Percentiles rank a stretch among this genome's conserved stretches.
phyloP scores from a whole-genome alignment of 2,888 invertebrate species.

The Amaurobius ferox region DNA sequence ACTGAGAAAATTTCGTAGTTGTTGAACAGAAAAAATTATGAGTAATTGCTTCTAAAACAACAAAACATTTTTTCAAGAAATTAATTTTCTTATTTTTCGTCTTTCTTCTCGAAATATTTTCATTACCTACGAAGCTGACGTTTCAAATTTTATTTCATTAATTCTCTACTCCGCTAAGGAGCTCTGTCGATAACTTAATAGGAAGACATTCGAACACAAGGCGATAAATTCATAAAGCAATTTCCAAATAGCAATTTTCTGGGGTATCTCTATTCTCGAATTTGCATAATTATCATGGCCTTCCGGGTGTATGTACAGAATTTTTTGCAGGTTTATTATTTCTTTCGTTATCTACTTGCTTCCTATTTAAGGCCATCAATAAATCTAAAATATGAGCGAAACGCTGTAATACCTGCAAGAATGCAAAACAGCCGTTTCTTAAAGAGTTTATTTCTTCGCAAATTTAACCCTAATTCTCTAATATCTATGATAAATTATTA shows the following conservation, averaged over 20 bases:
- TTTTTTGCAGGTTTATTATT: slow-evolving; percentile 4
- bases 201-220: slow-evolving; percentile 28
- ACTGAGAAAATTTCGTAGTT: not conserved
- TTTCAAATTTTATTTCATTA: slow-evolving; percentile 50
- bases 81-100: slow-evolving; percentile 1
- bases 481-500: slow-evolving; percentile 57
- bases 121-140: slow-evolving; percentile 48
- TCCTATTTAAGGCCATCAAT: slow-evolving; percentile 43
- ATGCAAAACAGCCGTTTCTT: not conserved
- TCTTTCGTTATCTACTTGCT: slow-evolving; percentile 8
- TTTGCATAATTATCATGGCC: slow-evolving; percentile 66
- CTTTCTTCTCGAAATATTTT: slow-evolving; percentile 13
- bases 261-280: slow-evolving; percentile 44
- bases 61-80: slow-evolving; percentile 44
- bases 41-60: slow-evolving; percentile 48
- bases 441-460: not conserved
- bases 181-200: slow-evolving; percentile 56
- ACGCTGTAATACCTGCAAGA: slow-evolving; percentile 31
- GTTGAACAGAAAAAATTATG: slow-evolving; percentile 10
- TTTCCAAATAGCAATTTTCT: slow-evolving; percentile 52
- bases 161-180: slow-evolving; percentile 42
- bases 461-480: slow-evolving; percentile 39
- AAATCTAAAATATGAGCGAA: slow-evolving; percentile 27
- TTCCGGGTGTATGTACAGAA: slow-evolving; percentile 3
- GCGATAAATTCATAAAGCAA: slow-evolving; percentile 66